Evolutionary conservation across 2,113 vertebrate genomes (phyloP).

Genomic region (Callocephalon fimbriatum): DNA sequence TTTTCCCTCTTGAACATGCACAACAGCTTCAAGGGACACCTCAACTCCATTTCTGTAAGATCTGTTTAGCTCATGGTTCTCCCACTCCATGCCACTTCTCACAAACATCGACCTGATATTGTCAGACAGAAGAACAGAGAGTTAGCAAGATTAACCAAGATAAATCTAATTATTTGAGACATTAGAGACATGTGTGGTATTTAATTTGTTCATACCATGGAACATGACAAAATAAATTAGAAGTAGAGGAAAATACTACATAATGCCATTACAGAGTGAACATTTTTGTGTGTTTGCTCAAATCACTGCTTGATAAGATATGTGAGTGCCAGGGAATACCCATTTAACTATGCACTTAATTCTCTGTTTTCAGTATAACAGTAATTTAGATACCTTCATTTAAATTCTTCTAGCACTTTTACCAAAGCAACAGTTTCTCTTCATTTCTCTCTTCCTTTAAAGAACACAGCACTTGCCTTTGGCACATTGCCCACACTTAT

Average conservation of each 20-base stretch:
- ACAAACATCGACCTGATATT: neutral
- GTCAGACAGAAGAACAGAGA: neutral
- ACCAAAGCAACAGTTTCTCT: neutral
- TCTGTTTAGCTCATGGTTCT: neutral
- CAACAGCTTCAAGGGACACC: neutral
- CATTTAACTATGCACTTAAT: neutral
- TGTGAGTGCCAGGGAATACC: neutral
- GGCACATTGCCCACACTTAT: neutral
- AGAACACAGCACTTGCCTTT: neutral
- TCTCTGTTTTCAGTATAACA: neutral
- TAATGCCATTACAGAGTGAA: neutral
- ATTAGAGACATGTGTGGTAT: conserved; percentile 2
- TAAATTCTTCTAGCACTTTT: neutral
- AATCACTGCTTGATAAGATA: neutral
- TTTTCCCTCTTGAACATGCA: neutral
- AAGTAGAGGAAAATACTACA: neutral
- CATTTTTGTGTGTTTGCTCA: neutral
- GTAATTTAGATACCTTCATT: neutral
- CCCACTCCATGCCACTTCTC: neutral
- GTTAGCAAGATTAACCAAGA: neutral
- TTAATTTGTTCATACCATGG: conserved; percentile 4
- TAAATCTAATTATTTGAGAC: conserved; percentile 24
- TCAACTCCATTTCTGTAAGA: neutral
- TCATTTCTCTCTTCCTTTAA: neutral
- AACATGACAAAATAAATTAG: conserved; percentile 38